Percentiles rank a stretch among this genome's conserved stretches.
Evolutionary conservation across 2,113 vertebrate species (phyloP).

Genomic region (Uropsilus gracilis): DNA sequence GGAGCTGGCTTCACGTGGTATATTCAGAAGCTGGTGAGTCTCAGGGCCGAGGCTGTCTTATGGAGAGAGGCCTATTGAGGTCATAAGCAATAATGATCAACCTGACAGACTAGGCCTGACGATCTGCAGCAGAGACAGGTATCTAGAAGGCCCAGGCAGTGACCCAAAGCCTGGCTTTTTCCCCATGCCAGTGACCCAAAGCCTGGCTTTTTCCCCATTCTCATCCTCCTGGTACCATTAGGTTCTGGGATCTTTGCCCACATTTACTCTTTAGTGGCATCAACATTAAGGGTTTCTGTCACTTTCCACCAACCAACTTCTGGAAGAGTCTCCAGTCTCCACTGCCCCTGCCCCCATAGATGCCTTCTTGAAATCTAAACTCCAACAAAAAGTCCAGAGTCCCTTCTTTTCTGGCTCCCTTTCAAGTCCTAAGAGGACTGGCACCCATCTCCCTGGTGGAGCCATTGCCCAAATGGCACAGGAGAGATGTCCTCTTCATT

Average conservation of each 20-base stretch:
- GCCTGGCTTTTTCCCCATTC: neutral
- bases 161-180: neutral
- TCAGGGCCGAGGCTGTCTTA: neutral
- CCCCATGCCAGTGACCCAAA: neutral
- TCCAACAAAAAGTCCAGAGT: neutral
- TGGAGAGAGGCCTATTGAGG: neutral
- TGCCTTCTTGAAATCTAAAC: neutral
- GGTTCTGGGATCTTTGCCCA: neutral
- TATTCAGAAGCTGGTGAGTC: neutral
- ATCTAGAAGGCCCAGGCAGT: neutral
- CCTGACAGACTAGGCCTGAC: neutral
- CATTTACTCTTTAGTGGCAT: neutral
- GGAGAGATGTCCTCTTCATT: neutral
- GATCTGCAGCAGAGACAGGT: neutral
- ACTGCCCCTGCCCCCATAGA: neutral
- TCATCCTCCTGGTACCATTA: neutral
- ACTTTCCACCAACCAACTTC: neutral
- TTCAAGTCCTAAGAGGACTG: neutral
- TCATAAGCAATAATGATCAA: neutral
- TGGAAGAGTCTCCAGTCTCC: neutral
- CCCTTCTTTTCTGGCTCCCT: neutral
- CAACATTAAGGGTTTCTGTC: neutral
- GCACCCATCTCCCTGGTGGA: no score
- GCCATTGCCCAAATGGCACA: neutral
- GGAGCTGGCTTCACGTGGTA: rapidly evolving